phyloP scores from a whole-genome alignment of 2,797 vertebrate species.

The Neopelma chrysocephalum region DNA sequence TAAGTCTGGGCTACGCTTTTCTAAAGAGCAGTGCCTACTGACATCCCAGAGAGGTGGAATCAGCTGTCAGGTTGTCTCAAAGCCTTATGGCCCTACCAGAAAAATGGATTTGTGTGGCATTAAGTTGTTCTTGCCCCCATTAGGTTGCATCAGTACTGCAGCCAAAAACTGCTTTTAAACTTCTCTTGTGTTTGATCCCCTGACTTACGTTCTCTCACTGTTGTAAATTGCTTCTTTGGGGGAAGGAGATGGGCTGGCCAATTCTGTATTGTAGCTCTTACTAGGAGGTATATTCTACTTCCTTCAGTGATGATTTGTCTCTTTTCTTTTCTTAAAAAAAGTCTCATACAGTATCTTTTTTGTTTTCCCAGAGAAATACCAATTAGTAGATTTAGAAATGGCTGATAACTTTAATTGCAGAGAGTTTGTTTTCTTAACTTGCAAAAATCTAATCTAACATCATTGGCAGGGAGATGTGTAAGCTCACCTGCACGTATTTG shows the following conservation, averaged over 20 bases:
- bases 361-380: not conserved
- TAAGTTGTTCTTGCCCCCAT: constrained; percentile 41
- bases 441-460: not conserved
- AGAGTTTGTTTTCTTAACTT: not conserved
- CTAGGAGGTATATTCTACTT: not conserved
- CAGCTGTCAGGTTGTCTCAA: constrained; percentile 14
- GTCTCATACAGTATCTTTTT: not conserved
- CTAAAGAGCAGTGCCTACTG: not conserved
- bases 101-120: constrained; percentile 49
- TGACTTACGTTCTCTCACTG: not conserved
- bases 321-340: not conserved
- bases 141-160: constrained; percentile 36
- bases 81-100: constrained; percentile 21
- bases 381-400: not conserved
- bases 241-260: not conserved
- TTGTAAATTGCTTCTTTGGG: constrained; percentile 34
- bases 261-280: not conserved
- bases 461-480: not conserved
- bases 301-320: not conserved
- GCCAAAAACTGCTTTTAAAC: constrained; percentile 49
- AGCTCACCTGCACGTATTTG: not conserved
- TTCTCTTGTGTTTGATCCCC: constrained; percentile 28
- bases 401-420: not conserved
- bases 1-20: constrained; percentile 1
- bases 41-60: not conserved